Conservation (phyloP, 2,888 invertebrate species). For the Stegana nigrithorax region DNA sequence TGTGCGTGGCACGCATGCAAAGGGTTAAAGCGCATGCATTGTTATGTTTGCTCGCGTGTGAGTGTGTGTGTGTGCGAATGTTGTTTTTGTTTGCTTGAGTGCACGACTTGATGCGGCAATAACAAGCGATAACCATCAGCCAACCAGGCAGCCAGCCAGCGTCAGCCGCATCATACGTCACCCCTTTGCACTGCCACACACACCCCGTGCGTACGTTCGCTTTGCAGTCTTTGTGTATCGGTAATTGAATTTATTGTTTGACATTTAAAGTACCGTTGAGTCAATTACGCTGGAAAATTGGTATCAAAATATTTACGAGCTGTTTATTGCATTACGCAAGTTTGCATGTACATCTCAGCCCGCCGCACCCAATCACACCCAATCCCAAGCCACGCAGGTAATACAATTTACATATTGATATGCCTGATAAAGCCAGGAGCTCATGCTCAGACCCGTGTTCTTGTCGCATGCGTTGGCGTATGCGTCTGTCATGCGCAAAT, state of each 20-base stretch:
- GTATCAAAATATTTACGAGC: conserved; percentile 64
- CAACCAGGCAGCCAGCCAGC: too few relatives aligned
- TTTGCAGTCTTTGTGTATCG: conserved; percentile 44
- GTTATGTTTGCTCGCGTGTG: not conserved
- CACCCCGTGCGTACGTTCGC: not conserved
- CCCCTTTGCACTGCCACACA: not conserved
- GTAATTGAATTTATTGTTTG: conserved; percentile 66
- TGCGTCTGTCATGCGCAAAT: conserved; percentile 16
- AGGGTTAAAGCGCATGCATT: conserved; percentile 50
- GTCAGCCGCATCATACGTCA: not conserved
- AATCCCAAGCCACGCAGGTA: conserved; percentile 38
- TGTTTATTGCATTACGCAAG: conserved; percentile 59
- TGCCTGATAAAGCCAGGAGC: conserved; percentile 38
- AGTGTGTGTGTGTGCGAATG: not conserved
- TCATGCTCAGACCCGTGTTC: not conserved
- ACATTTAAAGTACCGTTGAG: conserved; percentile 64
- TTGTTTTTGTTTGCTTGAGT: conserved; percentile 12
- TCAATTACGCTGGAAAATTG: conserved; percentile 64
- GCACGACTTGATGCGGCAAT: conserved; percentile 3
- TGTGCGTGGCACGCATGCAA: conserved; percentile 41
- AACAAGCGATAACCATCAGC: too few relatives aligned
- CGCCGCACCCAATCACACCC: not conserved
- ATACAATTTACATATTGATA: conserved; percentile 60
- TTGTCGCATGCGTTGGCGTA: conserved; percentile 23
- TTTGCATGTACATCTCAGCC: too few relatives aligned